Evolutionary conservation across 2,797 vertebrate genomes (phyloP).

Genomic region (Rousettus madagascariensis): DNA sequence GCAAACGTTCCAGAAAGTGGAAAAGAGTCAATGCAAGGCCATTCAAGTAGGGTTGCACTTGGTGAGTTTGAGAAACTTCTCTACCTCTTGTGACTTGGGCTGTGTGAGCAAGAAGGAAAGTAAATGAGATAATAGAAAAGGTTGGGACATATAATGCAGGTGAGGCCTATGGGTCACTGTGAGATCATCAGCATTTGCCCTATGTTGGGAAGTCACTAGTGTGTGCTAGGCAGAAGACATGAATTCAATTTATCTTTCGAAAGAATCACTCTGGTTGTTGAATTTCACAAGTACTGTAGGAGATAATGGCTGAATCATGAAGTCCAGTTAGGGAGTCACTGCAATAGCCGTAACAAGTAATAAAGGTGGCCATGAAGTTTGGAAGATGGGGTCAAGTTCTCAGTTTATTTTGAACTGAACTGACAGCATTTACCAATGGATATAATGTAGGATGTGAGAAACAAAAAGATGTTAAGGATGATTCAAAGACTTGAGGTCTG

Average conservation of each 20-base stretch:
- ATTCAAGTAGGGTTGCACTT: background rate
- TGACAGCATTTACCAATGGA: background rate
- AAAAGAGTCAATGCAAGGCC: background rate
- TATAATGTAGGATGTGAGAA: background rate
- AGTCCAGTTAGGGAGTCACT: background rate
- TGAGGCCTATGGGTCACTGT: background rate
- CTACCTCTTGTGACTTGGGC: too few species aligned
- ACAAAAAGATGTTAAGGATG: background rate
- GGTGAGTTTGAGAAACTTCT: background rate
- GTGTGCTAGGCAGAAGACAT: background rate
- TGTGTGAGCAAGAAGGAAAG: background rate
- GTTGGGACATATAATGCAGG: accelerated
- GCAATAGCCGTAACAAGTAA: too few species aligned
- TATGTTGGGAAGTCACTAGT: background rate
- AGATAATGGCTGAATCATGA: background rate
- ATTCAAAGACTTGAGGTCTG: background rate
- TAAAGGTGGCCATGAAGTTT: background rate
- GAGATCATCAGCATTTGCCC: background rate
- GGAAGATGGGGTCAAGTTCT: background rate
- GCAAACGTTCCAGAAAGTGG: background rate
- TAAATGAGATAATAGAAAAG: background rate
- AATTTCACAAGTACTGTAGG: background rate
- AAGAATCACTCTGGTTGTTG: background rate
- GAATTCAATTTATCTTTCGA: background rate
- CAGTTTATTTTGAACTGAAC: background rate